A percentile compares a stretch with the other conserved stretches of the same genome.
Conservation (phyloP, 92 coral and sea anemone genomes). For the Bergia puertoricense region DNA sequence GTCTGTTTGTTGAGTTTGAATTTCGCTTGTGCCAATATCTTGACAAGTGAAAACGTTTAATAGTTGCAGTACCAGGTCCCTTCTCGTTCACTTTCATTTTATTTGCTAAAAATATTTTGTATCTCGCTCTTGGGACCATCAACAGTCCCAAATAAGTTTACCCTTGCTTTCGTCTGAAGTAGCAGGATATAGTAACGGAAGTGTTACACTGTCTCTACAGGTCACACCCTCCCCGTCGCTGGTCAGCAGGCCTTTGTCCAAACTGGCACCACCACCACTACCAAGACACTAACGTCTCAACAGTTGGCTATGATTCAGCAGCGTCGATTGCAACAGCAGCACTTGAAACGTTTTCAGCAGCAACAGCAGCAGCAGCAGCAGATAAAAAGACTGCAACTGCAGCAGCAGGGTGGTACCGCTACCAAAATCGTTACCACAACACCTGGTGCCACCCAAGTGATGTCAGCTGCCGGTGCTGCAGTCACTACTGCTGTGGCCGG, state of each 20-base stretch:
- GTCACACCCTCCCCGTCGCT: conserved; percentile 35
- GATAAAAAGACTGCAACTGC: conserved; percentile 48
- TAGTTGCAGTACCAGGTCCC: too few species aligned
- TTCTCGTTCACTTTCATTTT: too few species aligned
- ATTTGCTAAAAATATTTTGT: too few species aligned
- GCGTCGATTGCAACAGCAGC: conserved; percentile 55
- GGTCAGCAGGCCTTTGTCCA: conserved; percentile 34
- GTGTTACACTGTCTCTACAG: neutral
- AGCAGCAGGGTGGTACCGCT: conserved; percentile 16
- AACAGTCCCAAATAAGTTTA: neutral
- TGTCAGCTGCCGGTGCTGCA: conserved; percentile 51
- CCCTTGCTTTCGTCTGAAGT: neutral
- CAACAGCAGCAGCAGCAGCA: conserved; percentile 53
- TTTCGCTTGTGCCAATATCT: too few species aligned
- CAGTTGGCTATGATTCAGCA: conserved; percentile 47
- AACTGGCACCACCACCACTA: neutral
- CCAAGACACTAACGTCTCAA: conserved; percentile 56
- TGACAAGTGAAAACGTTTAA: too few species aligned
- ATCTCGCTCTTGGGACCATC: neutral
- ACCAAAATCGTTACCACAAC: conserved; percentile 33
- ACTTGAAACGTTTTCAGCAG: conserved; percentile 49
- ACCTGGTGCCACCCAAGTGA: conserved; percentile 22
- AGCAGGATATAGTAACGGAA: neutral
- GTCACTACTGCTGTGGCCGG: conserved; percentile 32
- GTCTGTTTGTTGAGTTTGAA: too few species aligned